phyloP scores from a whole-genome alignment of 1,140 invertebrate genomes.

The Archivesica marissinica region DNA sequence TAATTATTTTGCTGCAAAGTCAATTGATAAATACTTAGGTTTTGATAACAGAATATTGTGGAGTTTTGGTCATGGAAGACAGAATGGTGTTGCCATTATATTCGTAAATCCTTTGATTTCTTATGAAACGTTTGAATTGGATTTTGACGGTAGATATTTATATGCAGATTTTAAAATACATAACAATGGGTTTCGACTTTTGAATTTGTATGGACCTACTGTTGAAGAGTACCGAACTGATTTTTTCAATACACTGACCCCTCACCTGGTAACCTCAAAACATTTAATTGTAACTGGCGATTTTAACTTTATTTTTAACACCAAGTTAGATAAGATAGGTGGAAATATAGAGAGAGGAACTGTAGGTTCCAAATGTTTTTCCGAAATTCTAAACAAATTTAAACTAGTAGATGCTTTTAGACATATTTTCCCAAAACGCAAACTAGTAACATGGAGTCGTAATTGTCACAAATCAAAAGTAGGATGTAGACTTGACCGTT shows the following conservation, averaged over 20 bases:
- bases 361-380: conserved; percentile 42
- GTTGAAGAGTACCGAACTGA: conserved; percentile 30
- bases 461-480: not conserved
- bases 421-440: conserved; percentile 46
- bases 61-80: not conserved
- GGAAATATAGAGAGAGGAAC: conserved; percentile 52
- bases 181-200: conserved; percentile 34
- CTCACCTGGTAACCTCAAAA: conserved; percentile 39
- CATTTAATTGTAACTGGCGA: conserved; percentile 45
- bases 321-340: conserved; percentile 64
- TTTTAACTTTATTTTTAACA: conserved; percentile 57
- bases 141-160: conserved; percentile 65
- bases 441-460: conserved; percentile 50
- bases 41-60: conserved; percentile 3
- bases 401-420: conserved; percentile 64
- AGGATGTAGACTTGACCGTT: conserved; percentile 66
- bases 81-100: not conserved
- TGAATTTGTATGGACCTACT: conserved; percentile 65
- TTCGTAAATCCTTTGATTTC: not conserved
- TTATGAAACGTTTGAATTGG: conserved; percentile 42
- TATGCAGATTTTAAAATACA: conserved; percentile 55
- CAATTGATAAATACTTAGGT: not conserved
- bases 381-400: conserved; percentile 55
- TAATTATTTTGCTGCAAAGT: not conserved
- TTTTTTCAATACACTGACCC: conserved; percentile 50